These are phyloP conservation scores for Hippoglossus stenolepis DNA, from an alignment of 2,113 vertebrate genomes.

Conservation along the genomic window DNA sequence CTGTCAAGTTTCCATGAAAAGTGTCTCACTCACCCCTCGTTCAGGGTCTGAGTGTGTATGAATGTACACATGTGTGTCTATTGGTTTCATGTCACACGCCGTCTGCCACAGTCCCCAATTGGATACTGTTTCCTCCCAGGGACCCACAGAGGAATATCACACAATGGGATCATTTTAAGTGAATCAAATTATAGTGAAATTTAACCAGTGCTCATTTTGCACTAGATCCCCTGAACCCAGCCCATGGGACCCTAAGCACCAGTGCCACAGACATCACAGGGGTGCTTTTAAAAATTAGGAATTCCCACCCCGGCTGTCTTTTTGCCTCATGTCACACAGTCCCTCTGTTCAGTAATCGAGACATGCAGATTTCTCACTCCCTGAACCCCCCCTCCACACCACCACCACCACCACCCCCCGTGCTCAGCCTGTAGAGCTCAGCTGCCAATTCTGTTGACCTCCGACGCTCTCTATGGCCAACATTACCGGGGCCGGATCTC, in stretches of 20 bases:
- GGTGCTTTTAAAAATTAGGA: constrained; percentile 12
- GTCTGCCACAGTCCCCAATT: not conserved
- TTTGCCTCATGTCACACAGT: constrained; percentile 19
- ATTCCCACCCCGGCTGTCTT: constrained; percentile 24
- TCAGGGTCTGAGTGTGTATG: constrained; percentile 21
- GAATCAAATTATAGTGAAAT: not conserved
- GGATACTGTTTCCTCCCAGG: constrained; percentile 2
- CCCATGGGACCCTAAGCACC: not conserved
- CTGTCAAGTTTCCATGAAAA: constrained; percentile 31
- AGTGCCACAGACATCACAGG: not conserved
- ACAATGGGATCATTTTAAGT: not conserved
- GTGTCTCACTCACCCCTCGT: constrained; percentile 1
- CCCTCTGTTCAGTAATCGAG: constrained; percentile 51
- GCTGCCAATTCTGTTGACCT: constrained; percentile 57
- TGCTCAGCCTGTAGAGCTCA: constrained; percentile 26
- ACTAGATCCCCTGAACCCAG: not conserved
- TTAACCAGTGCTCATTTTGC: not conserved
- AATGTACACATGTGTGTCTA: not conserved
- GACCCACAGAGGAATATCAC: not conserved
- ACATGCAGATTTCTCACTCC: constrained; percentile 34
- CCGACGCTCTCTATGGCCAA: constrained; percentile 31
- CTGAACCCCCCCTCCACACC: not conserved
- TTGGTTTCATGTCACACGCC: not conserved
- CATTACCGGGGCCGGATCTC: constrained; percentile 60
- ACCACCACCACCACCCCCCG: not conserved